phyloP scores from a whole-genome alignment of 2,113 vertebrate genomes.

The Rhipidura dahli region DNA sequence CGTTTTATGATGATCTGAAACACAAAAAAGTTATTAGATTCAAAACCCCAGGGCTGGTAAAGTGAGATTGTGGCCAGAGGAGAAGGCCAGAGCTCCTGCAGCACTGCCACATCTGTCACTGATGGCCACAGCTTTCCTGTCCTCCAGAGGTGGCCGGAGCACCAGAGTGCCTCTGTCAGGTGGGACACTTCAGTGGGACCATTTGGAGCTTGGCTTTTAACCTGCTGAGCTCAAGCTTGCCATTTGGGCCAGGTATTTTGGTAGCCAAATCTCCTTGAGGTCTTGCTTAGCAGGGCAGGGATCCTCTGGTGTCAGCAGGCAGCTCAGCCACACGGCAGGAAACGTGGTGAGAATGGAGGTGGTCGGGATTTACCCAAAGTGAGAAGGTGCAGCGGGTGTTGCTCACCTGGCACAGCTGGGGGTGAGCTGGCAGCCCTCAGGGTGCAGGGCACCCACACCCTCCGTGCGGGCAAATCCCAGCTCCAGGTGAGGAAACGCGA shows the following conservation, averaged over 20 bases:
- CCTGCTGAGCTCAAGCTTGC: background rate
- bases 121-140: background rate
- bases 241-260: background rate
- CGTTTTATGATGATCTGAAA: background rate
- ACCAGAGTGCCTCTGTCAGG: background rate
- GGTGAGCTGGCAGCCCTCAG: background rate
- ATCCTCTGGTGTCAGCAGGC: background rate
- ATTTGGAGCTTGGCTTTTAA: background rate
- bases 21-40: background rate
- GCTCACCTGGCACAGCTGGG: background rate
- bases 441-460: background rate
- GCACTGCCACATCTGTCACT: background rate
- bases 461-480: background rate
- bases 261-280: background rate
- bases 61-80: background rate
- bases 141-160: background rate
- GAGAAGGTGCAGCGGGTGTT: background rate
- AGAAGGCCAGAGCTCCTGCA: background rate
- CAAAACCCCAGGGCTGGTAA: background rate
- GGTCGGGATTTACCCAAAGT: fast-evolving
- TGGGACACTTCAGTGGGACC: too few species aligned
- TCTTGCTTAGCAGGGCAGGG: background rate
- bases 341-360: fast-evolving
- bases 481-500: fast-evolving
- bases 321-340: background rate